Percentiles rank a stretch among this genome's conserved stretches.
Evolutionary conservation across 2,888 invertebrate species (phyloP).

Genomic region (Cataglyphis rosenhaueri): DNA sequence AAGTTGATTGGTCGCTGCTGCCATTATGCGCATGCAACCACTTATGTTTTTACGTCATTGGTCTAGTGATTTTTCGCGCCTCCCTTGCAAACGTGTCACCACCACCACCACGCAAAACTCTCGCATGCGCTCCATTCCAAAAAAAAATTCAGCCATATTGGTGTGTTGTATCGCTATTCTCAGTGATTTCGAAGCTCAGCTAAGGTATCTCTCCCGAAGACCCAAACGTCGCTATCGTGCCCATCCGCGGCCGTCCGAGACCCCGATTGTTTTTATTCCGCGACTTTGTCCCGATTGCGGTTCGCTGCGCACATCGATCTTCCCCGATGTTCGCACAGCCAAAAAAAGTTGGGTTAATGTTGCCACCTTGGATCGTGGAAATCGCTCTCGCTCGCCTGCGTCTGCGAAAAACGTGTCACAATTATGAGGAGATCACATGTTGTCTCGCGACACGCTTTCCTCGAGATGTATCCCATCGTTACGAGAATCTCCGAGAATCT

Average conservation of each 20-base stretch:
- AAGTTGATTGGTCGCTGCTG: too few relatives aligned
- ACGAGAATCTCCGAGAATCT: background rate
- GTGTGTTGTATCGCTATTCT: conserved; percentile 85
- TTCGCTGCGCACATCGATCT: conserved; percentile 20
- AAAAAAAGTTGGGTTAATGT: conserved; percentile 85
- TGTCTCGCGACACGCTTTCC: conserved; percentile 13
- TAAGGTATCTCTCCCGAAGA: conserved; percentile 79
- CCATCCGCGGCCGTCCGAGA: background rate
- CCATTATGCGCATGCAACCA: too few relatives aligned
- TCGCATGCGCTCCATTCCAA: conserved; percentile 81
- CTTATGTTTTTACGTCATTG: background rate
- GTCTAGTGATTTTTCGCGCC: conserved; percentile 32
- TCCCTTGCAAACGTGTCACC: background rate
- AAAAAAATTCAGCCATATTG: conserved; percentile 86
- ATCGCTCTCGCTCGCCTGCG: conserved; percentile 64
- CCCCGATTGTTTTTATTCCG: background rate
- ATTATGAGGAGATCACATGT: conserved; percentile 59
- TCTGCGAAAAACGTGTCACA: conserved; percentile 68
- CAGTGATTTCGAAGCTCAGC: conserved; percentile 84
- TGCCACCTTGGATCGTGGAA: conserved; percentile 84
- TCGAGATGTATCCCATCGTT: background rate
- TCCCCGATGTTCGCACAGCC: conserved; percentile 65
- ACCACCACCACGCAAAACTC: conserved; percentile 27
- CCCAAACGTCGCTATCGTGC: background rate
- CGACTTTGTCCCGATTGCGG: background rate